These are phyloP conservation scores for Lasioglossum leucozonium DNA, from an alignment of 2,888 invertebrate species.

Conservation along the genomic window DNA sequence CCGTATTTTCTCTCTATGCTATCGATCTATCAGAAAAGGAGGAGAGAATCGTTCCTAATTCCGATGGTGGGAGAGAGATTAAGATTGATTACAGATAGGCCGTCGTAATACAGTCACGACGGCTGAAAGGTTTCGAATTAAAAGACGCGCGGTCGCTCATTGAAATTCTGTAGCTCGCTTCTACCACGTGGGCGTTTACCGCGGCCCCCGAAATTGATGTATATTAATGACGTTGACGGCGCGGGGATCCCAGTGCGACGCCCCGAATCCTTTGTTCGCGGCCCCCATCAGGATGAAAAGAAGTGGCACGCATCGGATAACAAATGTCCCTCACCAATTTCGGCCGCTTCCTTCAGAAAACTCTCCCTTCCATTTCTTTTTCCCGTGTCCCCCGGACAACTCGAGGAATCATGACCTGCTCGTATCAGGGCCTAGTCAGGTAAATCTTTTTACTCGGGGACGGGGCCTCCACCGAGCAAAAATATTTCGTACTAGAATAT, in stretches of 20 bases:
- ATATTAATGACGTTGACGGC: constrained; percentile 67
- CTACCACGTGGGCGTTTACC: constrained; percentile 57
- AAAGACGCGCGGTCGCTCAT: constrained; percentile 36
- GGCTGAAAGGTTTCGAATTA: constrained; percentile 18
- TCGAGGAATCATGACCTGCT: no score
- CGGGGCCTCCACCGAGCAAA: no score
- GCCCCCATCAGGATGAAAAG: constrained; percentile 41
- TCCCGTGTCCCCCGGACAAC: not conserved
- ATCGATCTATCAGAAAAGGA: not conserved
- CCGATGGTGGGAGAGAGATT: constrained; percentile 14
- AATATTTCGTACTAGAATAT: no score
- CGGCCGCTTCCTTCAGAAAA: not conserved
- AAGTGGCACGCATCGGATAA: constrained; percentile 30
- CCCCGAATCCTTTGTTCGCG: constrained; percentile 37
- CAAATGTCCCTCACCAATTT: constrained; percentile 68
- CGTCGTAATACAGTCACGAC: not conserved
- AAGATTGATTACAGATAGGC: constrained; percentile 13
- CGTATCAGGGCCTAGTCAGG: no score
- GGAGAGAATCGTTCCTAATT: constrained; percentile 3
- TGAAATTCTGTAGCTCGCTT: constrained; percentile 58
- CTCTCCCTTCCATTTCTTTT: not conserved
- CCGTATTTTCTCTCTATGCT: not conserved
- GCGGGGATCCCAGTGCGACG: constrained; percentile 23
- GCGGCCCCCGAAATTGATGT: constrained; percentile 67
- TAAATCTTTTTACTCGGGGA: no score